Evolutionary conservation across 2,113 vertebrate species (phyloP), one percentile per base, ranked within the genome.

Genomic region (Australoheros scitulus): DNA sequence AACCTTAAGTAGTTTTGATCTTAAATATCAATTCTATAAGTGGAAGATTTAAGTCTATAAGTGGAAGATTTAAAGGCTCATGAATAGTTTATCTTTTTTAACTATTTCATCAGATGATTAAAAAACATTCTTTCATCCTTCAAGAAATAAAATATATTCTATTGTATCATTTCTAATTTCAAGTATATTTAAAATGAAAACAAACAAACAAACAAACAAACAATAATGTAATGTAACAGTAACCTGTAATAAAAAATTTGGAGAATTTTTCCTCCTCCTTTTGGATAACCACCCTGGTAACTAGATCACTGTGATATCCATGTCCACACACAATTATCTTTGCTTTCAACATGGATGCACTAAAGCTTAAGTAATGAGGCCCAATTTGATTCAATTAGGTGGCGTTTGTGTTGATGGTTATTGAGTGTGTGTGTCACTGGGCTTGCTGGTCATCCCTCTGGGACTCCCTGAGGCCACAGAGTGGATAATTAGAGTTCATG

Each of bases 401-500:
- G 60, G 65, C 87, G 86, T 92, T 94, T 93, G 91, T 92, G 90
- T 93, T 92, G 91, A 94, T 85, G 82, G 84, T 83, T 92, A 92
- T 91, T 87, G 93, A 92, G 81, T 4, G 89, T 65, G 86, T 84
- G 81, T 76, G 82, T 88, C 79, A 57, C 50, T 52, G 47, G 81
- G 78, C 74, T 87, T n/a, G 76, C 82, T 34, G 81, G 77, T 59
- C 68, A 60, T 89, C 76, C 87, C 89, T 79, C 72, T 52, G 93
- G 90, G 86, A 85, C 92, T 83, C 85, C 91, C 88, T 36, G 50
- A 83, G 92, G 93, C 93, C 93, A 92, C 85, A 63, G 80, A 90
- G 85, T 72, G 81, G 86, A 82, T 95, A 95, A 95, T 96, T 95
- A 93, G 92, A 91, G 93, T 93, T 93, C 80, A 94, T 84, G 77